Conservation (phyloP, 2,797 vertebrate species). For the Alca torda region DNA sequence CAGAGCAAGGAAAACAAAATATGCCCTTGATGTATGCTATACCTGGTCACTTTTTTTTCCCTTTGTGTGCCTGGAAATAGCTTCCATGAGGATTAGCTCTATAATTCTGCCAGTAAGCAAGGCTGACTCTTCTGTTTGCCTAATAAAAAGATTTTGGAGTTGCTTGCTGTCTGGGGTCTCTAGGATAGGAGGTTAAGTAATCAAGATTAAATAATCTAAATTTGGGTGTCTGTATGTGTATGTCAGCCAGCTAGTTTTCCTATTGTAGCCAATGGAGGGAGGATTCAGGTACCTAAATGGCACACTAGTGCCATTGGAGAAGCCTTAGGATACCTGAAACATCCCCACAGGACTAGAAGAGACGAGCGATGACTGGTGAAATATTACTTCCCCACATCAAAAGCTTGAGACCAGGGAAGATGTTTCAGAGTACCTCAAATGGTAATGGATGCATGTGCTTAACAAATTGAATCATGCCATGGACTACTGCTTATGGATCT, state of each 20-base stretch:
- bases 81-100: background rate
- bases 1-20: background rate
- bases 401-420: background rate
- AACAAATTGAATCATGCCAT: background rate
- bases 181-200: background rate
- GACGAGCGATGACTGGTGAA: accelerated
- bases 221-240: background rate
- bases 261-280: background rate
- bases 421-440: background rate
- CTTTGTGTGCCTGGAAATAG: background rate
- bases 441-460: background rate
- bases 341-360: background rate
- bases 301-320: background rate
- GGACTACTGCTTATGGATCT: background rate
- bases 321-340: background rate
- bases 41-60: background rate
- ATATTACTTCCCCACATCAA: background rate
- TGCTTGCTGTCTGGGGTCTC: background rate
- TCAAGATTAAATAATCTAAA: background rate
- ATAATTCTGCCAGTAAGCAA: background rate
- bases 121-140: background rate
- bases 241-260: background rate
- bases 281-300: background rate
- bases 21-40: background rate
- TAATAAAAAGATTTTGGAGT: background rate